Evolutionary conservation across 2,797 vertebrate genomes (phyloP), one percentile per base, ranked within the genome.

Genomic region (Rhinophrynus dorsalis): DNA sequence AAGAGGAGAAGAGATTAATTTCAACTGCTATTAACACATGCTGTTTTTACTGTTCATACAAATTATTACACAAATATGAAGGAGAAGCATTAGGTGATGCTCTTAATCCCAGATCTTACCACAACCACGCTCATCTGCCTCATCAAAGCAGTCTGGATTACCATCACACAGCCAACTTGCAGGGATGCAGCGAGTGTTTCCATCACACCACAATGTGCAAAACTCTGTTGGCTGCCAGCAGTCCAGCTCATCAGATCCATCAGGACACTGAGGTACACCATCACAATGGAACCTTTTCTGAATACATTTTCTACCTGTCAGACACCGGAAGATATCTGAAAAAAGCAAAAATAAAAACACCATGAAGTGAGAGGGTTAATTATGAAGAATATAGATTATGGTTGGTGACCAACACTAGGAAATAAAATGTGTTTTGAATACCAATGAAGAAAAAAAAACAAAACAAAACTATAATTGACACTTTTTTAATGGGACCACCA

Each of bases 81-180:
- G n/a, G n/a, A n/a, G n/a, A n/a, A n/a, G n/a, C n/a, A n/a, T n/a
- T n/a, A n/a, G n/a, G n/a, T n/a, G n/a, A n/a, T n/a, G n/a, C n/a
- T n/a, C n/a, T n/a, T n/a, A n/a, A n/a, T n/a, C n/a, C n/a, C 40
- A 26, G 10, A 23, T 62, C 90, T 67, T 80, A 97, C 95, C 81
- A 66, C 95, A 98, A 32, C 81, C 83, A 15, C 80, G 68, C 73
- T 98, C 95, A 1, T 97, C 96, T 0, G 86, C 67, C 0, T 77
- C 83, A 45, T 98, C 96, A n/a, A 79, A 23, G 21, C 96, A 98
- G 85, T 98, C 95, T 0, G 69, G 75, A 2, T 91, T 90, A 0
- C 95, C 92, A 0, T 97, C 95, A n/a, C 96, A 98, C 9, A 92
- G 64, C 83, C 94, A 95, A 51, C 82, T 90, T 21, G 85, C 56